A percentile compares a stretch with the other conserved stretches of the same genome.
These are phyloP conservation scores for Tenthredo notha DNA, from an alignment of 2,888 invertebrate species.

Conservation along the genomic window DNA sequence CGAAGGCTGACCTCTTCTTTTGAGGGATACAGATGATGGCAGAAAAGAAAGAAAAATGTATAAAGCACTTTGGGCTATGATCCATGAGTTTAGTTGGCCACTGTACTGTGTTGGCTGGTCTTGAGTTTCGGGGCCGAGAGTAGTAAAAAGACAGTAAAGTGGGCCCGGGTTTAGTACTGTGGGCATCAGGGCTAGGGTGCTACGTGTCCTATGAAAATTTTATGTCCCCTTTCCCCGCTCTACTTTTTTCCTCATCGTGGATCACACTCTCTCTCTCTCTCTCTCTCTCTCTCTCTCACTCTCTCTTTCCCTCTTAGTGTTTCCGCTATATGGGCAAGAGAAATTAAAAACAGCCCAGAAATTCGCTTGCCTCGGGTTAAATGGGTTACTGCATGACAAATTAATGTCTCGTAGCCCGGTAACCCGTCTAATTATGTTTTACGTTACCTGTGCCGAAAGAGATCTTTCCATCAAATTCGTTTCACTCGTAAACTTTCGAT, in stretches of 20 bases:
- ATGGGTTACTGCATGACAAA: slow-evolving; percentile 39
- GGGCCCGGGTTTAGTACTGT: slow-evolving; percentile 59
- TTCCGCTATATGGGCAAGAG: background rate
- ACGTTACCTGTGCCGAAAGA: slow-evolving; percentile 7
- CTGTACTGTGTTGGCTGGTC: slow-evolving; percentile 34
- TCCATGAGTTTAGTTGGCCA: slow-evolving; percentile 43
- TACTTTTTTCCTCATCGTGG: background rate
- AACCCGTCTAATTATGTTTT: slow-evolving; percentile 41
- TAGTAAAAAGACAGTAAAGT: slow-evolving; percentile 61
- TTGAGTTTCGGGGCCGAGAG: slow-evolving; percentile 45
- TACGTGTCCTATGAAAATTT: slow-evolving; percentile 61
- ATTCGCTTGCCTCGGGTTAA: slow-evolving; percentile 27
- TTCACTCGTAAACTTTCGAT: slow-evolving; percentile 9
- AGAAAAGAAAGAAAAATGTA: slow-evolving; percentile 17
- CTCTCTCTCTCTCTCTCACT: slow-evolving; percentile 16
- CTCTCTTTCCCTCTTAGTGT: slow-evolving; percentile 28
- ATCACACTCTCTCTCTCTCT: background rate
- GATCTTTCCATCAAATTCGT: background rate
- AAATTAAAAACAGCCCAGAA: slow-evolving; percentile 32
- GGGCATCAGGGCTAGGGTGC: slow-evolving; percentile 57
- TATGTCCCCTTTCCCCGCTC: slow-evolving; percentile 58
- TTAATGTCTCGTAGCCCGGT: slow-evolving; percentile 35
- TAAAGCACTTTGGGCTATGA: slow-evolving; percentile 47
- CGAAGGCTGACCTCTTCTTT: slow-evolving; percentile 33
- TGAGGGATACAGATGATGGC: background rate